Evolutionary conservation across 2,888 invertebrate species (phyloP), one percentile per base, ranked within the genome.

Genomic region (Volucella zonaria): DNA sequence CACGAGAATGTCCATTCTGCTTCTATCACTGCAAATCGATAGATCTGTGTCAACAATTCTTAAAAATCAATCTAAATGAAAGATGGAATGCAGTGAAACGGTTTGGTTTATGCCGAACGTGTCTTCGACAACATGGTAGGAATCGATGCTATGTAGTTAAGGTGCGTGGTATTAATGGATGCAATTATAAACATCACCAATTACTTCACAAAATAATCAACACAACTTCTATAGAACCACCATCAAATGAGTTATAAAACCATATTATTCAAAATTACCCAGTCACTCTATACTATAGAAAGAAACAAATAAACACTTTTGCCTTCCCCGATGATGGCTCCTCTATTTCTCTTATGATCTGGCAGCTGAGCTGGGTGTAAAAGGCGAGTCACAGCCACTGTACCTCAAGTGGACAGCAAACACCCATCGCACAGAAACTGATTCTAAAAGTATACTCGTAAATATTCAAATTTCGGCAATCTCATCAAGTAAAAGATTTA

Each of bases 191-290:
- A 49, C 67, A 67, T 11, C 52, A 76, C 38, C 14, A 4, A 49
- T 10, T 76, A 14, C 43, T 76, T 4, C 75, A 67, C 52, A 76
- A 76, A 23, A 43, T 42, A 12, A n/a, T 23, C 23, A 49, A 67
- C 3, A 51, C 1, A 49, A 9, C 14, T 49, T 2, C 38, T 38
- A 11, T 15, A 15, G 51, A 51, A 64, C 15, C 51, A 51, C 51
- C 66, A 66, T 14, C 18, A 43, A 71, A 3, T 61, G 4, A 42
- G 64, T 14, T 42, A 77, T 31, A 45, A 15, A 11, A 43, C 23
- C 11, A 64, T 67, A 42, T 54, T 79, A 11, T 86, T 86, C 54
- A 67, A 74, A 71, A 80, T 83, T 10, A n/a, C 9, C 87, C 86
- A 1, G 77, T 86, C 3, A 66, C 76, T 1, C 58, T 85, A 54